These are phyloP conservation scores for Chirona hameri DNA, from an alignment of 2,888 invertebrate genomes.

Conservation along the genomic window DNA sequence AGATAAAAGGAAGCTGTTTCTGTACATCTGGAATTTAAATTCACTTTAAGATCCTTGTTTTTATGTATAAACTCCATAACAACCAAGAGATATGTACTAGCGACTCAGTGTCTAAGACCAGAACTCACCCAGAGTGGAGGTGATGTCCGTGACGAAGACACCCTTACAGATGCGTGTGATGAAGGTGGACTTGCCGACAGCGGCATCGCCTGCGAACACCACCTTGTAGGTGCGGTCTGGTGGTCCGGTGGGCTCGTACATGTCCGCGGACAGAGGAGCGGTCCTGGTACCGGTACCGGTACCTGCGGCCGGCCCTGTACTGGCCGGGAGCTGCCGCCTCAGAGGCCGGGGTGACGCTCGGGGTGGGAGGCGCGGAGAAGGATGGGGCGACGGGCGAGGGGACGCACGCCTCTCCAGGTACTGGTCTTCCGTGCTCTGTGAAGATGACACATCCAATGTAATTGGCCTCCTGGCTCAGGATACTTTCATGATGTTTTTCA, in stretches of 20 bases:
- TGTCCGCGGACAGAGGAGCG: not conserved
- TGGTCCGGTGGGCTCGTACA: conserved; percentile 43
- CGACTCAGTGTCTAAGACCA: too few species aligned
- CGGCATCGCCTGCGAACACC: conserved; percentile 60
- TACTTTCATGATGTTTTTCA: not conserved
- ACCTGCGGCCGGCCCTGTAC: not conserved
- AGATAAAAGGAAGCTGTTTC: too few species aligned
- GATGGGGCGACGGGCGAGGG: not conserved
- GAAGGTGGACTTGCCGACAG: conserved; percentile 60
- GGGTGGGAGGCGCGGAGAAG: not conserved
- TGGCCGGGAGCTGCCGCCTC: not conserved
- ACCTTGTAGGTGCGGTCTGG: conserved; percentile 59
- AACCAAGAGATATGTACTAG: too few species aligned
- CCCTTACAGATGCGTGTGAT: conserved; percentile 58
- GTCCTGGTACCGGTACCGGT: not conserved
- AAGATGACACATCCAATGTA: not conserved
- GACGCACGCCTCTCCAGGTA: not conserved
- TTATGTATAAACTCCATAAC: too few species aligned
- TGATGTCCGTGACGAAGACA: conserved; percentile 54
- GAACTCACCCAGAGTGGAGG: conserved; percentile 55
- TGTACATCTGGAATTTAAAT: too few species aligned
- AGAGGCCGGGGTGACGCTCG: not conserved
- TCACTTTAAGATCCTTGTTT: too few species aligned
- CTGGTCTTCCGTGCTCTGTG: conserved; percentile 13
- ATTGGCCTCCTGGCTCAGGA: not conserved